Evolutionary conservation across 1,140 invertebrate species (phyloP), one percentile per base, ranked within the genome.

Genomic region (Heliconius congener): DNA sequence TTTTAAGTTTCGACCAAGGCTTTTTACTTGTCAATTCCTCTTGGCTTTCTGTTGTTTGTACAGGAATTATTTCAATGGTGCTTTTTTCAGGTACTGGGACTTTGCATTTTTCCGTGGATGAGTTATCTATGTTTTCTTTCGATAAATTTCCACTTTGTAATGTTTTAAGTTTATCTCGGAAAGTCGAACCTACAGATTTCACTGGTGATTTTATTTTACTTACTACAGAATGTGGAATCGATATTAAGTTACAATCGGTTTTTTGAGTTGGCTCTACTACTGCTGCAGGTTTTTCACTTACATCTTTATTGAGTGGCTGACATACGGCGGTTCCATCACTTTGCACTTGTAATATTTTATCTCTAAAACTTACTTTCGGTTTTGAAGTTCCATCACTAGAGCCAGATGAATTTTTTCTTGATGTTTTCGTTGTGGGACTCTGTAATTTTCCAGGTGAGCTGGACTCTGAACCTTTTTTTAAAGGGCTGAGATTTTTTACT

Each of bases 1-100:
- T 95, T 87, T 96, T 96, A 42, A 96, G 84, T 89, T 95, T 96
- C 23, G 88, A 93, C 95, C 95, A 96, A 50, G 95, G 95, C 76
- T 94, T 95, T 80, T 95, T 94, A 76, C 60, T 86, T 84, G 87
- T 92, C n/a, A 73, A 39, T 71, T 92, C 89, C 76, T 90, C 89
- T 87, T 90, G 90, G 42, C 19, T 84, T 79, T 95, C 92, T 39
- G 86, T 85, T 55, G 81, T 78, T 79, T 86, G 89, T 34, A 88
- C 34, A 6, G 86, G 85, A 39, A 55, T 82, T 77, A 88, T 83
- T 89, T 93, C 91, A 13, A 82, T 77, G 39, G 88, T 57, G 72
- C 81, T 39, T 87, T 94, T 91, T 74, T 93, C 90, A 73, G 82
- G 60, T 73, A 79, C 74, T 39, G 83, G 77, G 19, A 83, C 52